Base-by-base conservation (phyloP, 2,113 vertebrate species). In the Procavia capensis region DNA sequence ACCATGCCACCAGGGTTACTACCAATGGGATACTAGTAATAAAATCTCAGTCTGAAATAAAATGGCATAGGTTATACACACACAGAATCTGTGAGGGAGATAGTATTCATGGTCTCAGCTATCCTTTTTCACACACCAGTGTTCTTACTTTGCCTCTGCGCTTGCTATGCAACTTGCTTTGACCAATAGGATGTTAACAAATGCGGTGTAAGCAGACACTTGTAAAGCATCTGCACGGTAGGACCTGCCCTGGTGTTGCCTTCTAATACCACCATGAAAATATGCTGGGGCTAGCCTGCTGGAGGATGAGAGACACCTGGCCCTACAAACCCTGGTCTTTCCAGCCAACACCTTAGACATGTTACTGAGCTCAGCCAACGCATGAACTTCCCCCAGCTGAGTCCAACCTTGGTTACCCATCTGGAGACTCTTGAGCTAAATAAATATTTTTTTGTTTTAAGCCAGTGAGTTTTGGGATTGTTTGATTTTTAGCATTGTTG, bases 11-110 rank as follows among this genome's bases (percentile, higher is more conserved):
- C n/a, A n/a, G n/a, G n/a, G n/a, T n/a, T n/a, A n/a, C n/a, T n/a
- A n/a, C n/a, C 50, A 64, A 10, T 81, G 39, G 31, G 57, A 36
- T 45, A 63, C 31, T 11, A 81, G 36, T 29, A 79, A 27, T 43
- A 94, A 59, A 34, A 57, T 94, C 20, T 76, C 4, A 75, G 36
- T 66, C 27, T 83, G 91, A 45, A 74, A 86, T 86, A 70, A 89
- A 45, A 27, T 31, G 47, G 5, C 45, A n/a, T 64, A 43, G 63
- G 19, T 78, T 72, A 45, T 68, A 75, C 36, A 45, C 64, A n/a
- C 39, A 83, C 24, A 86, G 61, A 59, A 24, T 81, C 68, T 95
- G 13, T 54, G n/a, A 47, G 22, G 25, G 57, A 66, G 24, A 63
- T 31, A 14, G 9, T 25, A 41, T 45, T 64, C 22, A 41, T 39